Percentiles rank a stretch among this genome's conserved stretches.
Evolutionary conservation across 2,113 vertebrate species (phyloP).

Genomic region (Mastomys coucha): DNA sequence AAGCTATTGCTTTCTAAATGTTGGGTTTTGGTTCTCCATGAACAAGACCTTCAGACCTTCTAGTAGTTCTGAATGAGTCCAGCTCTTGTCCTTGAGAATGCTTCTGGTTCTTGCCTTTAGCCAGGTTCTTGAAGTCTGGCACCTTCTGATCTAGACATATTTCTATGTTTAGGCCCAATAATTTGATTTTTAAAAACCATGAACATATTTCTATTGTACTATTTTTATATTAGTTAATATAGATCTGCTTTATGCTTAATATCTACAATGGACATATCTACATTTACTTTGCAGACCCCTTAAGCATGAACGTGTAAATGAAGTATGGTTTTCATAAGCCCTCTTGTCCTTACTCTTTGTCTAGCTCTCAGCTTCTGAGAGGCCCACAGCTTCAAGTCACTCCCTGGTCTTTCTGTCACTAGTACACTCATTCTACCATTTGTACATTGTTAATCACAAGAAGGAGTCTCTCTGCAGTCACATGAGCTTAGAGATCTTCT

Average conservation of each 20-base stretch:
- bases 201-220: not conserved
- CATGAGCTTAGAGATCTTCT: not conserved
- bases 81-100: not conserved
- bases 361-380: not conserved
- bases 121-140: not conserved
- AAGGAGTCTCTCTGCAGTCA: slow-evolving; percentile 23
- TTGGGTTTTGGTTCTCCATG: not conserved
- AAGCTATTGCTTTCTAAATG: not conserved
- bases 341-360: not conserved
- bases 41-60: not conserved
- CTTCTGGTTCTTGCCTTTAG: not conserved
- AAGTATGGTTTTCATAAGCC: not conserved
- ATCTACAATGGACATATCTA: not conserved
- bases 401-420: not conserved
- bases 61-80: not conserved
- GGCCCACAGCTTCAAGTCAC: not conserved
- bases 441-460: slow-evolving; percentile 3
- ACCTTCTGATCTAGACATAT: not conserved
- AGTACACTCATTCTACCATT: not conserved
- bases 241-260: not conserved
- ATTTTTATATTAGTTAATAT: not conserved
- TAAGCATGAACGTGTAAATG: not conserved
- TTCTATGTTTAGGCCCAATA: not conserved
- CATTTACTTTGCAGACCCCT: not conserved
- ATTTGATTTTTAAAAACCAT: not conserved